Conservation (phyloP, 2,113 vertebrate genomes). For the Cololabis saira region DNA sequence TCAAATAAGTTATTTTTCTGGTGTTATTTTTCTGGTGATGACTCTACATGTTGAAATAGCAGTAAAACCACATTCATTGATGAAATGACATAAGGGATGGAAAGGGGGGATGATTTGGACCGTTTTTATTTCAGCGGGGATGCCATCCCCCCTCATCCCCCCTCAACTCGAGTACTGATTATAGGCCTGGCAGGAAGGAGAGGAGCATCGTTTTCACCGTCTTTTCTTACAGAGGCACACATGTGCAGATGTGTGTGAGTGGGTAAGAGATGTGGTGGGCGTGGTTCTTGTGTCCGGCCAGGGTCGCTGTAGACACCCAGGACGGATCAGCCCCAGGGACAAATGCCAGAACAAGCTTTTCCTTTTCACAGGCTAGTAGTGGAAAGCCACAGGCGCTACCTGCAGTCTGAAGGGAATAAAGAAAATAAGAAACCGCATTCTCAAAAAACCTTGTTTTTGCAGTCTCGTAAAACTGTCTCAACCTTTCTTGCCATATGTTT, state of each 20-base stretch:
- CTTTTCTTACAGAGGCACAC: background rate
- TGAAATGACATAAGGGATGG: too few species aligned
- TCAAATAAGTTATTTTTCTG: too few species aligned
- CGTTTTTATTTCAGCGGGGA: too few species aligned
- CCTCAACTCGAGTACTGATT: too few species aligned
- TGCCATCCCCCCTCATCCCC: too few species aligned
- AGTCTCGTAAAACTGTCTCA: background rate
- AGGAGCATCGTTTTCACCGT: too few species aligned
- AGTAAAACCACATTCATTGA: too few species aligned
- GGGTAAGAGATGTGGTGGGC: background rate
- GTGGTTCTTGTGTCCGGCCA: background rate
- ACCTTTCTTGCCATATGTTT: background rate
- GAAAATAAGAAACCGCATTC: slow-evolving; percentile 16
- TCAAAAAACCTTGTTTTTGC: background rate
- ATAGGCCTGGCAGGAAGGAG: too few species aligned
- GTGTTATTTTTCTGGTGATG: too few species aligned
- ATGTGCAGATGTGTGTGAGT: slow-evolving; percentile 12
- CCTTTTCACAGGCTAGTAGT: slow-evolving; percentile 46
- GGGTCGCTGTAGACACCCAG: background rate
- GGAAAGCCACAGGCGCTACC: background rate
- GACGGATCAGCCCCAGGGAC: background rate
- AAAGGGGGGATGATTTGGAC: too few species aligned
- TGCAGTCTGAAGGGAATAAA: slow-evolving; percentile 9
- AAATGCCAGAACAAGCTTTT: slow-evolving; percentile 40
- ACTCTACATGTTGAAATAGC: too few species aligned